Base-by-base conservation (phyloP, 1,140 invertebrate genomes). In the Bombus breviceps region DNA sequence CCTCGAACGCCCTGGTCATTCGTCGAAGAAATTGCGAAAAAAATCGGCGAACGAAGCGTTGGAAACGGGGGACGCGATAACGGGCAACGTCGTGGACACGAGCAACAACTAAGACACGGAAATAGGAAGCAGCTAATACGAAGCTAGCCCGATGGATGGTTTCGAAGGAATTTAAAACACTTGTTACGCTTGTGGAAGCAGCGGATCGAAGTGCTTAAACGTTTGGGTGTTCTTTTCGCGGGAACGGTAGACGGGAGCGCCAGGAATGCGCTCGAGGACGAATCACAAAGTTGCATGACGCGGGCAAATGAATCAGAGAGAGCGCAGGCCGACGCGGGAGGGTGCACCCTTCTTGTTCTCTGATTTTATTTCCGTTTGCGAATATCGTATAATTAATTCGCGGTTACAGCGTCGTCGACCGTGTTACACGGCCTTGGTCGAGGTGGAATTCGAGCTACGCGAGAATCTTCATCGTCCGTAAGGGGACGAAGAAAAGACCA, bases 311-410 rank as follows among this genome's bases (percentile, higher is more conserved):
- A 85, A 85, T 85, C 83, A 85, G 10, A 9, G 25, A 69, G 57
- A 25, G 10, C 25, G 22, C 69, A 32, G 13, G 3, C 28, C 28
- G 64, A 69, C 62, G 53, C 66, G 83, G 39, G 76, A 79, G n/a
- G 66, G 66, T 71, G 83, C 77, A 53, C 76, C 41, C 53, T 62
- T 79, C 68, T 71, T 37, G 28, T 43, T 37, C 74, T 28, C 76
- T 64, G 76, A 80, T 85, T 74, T 85, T 81, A 57, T 85, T 85
- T 81, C 84, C 78, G 79, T 37, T 81, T 57, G 84, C 71, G 84
- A 81, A 85, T 85, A 59, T 62, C 78, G 43, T 41, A 69, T 85
- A 85, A 85, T 85, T 85, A 85, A 85, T 85, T 85, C 71, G 32
- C 22, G 41, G 68, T 74, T 75, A 80, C 43, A n/a, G 5, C 34